A percentile compares a stretch with the other conserved stretches of the same genome.
Evolutionary conservation across 2,888 invertebrate genomes (phyloP).

Genomic region (Orthosia gracilis): DNA sequence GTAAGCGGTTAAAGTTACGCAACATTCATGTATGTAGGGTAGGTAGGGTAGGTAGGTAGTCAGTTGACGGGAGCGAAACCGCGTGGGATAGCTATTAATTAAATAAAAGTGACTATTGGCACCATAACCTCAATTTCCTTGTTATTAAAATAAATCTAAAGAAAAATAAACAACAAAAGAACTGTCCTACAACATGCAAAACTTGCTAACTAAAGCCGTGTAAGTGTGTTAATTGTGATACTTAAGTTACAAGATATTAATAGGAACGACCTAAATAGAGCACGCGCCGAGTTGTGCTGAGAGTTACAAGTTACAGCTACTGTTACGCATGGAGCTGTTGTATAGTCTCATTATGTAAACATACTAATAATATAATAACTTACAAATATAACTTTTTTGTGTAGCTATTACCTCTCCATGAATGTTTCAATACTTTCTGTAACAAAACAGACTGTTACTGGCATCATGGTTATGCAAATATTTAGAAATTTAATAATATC

Average conservation of each 20-base stretch:
- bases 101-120: not conserved
- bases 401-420: not conserved
- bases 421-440: not conserved
- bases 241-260: not conserved
- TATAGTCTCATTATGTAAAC: not conserved
- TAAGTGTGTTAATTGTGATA: not conserved
- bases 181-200: conserved; percentile 10
- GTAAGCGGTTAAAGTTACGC: too few species aligned
- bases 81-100: too few species aligned
- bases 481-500: too few species aligned
- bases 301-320: not conserved
- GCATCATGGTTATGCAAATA: too few species aligned
- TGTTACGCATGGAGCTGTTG: not conserved
- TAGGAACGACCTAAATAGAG: not conserved
- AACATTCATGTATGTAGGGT: too few species aligned
- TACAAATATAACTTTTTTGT: not conserved
- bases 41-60: too few species aligned
- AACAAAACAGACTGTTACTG: not conserved
- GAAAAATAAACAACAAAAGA: not conserved
- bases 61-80: too few species aligned
- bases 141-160: conserved; percentile 11
- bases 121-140: not conserved
- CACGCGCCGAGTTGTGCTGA: not conserved
- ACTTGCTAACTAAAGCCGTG: not conserved
- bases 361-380: not conserved